phyloP scores from a whole-genome alignment of 2,113 vertebrate genomes.

The Tringa solitaria region DNA sequence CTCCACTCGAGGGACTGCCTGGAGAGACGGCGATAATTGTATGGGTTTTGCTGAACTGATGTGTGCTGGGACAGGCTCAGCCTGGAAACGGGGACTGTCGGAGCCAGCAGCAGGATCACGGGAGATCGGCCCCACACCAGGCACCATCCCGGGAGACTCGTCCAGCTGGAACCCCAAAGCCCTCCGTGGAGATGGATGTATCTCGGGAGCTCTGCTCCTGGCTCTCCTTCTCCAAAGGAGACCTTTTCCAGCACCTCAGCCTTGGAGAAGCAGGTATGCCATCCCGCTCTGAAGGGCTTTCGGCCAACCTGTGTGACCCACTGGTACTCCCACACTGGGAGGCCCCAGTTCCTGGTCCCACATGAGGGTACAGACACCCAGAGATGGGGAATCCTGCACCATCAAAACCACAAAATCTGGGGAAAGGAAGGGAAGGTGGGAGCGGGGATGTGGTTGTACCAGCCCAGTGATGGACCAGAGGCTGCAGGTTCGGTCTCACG shows the following conservation, averaged over 20 bases:
- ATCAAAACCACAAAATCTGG: fast-evolving
- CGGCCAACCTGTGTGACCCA: fast-evolving
- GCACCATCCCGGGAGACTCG: fast-evolving
- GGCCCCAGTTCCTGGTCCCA: not conserved
- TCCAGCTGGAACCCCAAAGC: not conserved
- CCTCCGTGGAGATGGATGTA: not conserved
- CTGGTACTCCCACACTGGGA: not conserved
- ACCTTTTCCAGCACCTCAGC: not conserved
- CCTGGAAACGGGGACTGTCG: fast-evolving
- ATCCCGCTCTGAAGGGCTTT: not conserved
- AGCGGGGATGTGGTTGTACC: fast-evolving
- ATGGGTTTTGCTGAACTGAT: not conserved
- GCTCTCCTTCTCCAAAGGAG: not conserved
- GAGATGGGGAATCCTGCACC: not conserved
- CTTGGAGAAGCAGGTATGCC: not conserved
- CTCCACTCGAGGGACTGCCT: not conserved
- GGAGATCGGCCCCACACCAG: not conserved
- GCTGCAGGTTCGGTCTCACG: fast-evolving
- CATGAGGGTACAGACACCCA: not conserved
- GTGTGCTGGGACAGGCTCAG: not conserved
- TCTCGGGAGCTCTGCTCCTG: not conserved
- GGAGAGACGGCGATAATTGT: not conserved
- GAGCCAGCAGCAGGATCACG: fast-evolving
- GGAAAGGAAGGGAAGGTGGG: not conserved
- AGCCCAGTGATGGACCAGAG: not conserved